Base-by-base conservation (phyloP, 2,113 vertebrate species). In the Agapornis roseicollis region DNA sequence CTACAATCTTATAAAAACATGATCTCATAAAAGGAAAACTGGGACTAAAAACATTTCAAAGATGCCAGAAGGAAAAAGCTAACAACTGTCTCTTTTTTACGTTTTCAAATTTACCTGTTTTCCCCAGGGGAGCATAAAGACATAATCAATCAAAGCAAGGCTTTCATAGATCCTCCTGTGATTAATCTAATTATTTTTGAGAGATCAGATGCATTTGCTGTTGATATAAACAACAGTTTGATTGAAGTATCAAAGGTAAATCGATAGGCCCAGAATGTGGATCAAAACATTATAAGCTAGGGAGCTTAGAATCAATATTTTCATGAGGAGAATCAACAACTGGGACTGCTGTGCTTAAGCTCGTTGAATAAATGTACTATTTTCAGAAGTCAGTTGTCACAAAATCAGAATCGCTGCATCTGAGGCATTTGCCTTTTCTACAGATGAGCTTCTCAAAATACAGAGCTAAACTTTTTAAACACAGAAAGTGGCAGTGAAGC, bases 251-350 rank as follows among this genome's bases (percentile, higher is more conserved):
- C 94, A 95, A 93, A 94, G 91, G n/a, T 69, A 93, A 89, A 90
- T 96, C 60, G 19, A 91, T 95, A 93, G 93, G 87, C 23, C 31
- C 88, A 94, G 93, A 96, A 95, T 78, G 42, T 24, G 72, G 94
- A 96, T 96, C 94, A 97, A 93, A 96, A 39, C 80, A 65, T 87
- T 77, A 72, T 96, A 97, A 97, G 68, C 85, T 29, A 58, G 94
- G 86, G 86, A 94, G 89, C 91, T 94, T 70, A 78, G 50, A 87
- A 96, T 96, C 96, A 95, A 94, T 97, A 95, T 97, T 94, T 97
- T 94, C 96, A 87, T 89, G 83, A 80, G 70, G 55, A 95, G 73
- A 88, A 14, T 91, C 94, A 94, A 80, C 95, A 88, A 39, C 52
- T 42, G 90, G 71, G 91, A 49, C n/a, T 85, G 77, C 79, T 65